These are phyloP conservation scores for Hydropsyche betteni DNA, from an alignment of 2,888 invertebrate genomes.

Conservation along the genomic window DNA sequence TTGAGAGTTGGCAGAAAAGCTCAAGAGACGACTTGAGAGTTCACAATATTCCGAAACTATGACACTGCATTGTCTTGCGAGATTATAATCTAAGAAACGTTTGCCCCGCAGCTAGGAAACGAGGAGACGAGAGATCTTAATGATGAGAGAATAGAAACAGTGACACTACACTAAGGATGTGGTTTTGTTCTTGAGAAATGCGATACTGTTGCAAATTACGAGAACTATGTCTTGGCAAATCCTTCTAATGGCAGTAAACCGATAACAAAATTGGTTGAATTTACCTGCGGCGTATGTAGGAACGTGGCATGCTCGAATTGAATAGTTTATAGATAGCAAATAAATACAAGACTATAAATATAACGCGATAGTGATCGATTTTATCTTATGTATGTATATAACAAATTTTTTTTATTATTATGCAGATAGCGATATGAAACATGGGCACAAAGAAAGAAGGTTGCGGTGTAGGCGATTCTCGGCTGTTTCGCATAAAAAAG, in stretches of 20 bases:
- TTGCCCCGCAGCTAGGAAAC: constrained; percentile 36
- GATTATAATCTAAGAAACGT: constrained; percentile 46
- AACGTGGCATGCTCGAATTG: background rate
- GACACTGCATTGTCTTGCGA: constrained; percentile 40
- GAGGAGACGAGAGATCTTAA: constrained; percentile 9
- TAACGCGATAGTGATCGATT: no score
- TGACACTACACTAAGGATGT: constrained; percentile 23
- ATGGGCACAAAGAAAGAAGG: background rate
- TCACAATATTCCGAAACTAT: background rate
- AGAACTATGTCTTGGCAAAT: background rate
- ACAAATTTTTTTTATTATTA: no score
- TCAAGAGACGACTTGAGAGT: no score
- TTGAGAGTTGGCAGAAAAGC: no score
- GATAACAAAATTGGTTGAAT: no score
- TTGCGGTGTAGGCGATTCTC: background rate
- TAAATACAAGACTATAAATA: no score
- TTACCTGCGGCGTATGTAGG: background rate
- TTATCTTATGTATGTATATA: no score
- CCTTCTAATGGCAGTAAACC: no score
- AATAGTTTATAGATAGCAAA: no score
- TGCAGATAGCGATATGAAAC: no score
- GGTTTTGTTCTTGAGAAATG: constrained; percentile 42
- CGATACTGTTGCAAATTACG: constrained; percentile 47
- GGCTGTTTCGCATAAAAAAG: constrained; percentile 15
- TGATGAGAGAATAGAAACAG: constrained; percentile 8